Percentiles rank a stretch among this genome's conserved stretches.
Conservation (phyloP, 2,113 vertebrate genomes). For the Cairina moschata region DNA sequence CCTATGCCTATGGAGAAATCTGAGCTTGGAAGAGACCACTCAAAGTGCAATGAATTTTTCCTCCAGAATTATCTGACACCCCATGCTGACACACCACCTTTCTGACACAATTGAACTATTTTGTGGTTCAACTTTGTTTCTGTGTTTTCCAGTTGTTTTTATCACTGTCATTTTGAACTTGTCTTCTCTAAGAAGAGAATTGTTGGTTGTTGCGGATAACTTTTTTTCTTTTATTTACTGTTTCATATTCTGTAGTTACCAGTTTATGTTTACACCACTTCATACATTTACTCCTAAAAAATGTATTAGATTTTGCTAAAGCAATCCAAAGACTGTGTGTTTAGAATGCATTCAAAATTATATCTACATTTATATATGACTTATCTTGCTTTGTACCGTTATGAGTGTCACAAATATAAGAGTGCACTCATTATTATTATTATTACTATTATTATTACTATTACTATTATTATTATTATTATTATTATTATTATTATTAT, state of each 20-base stretch:
- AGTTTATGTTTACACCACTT: not conserved
- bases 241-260: not conserved
- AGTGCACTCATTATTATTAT: not conserved
- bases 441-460: no score
- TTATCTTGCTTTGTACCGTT: not conserved
- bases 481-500: not conserved
- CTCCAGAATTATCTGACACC: not conserved
- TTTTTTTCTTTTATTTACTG: not conserved
- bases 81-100: not conserved
- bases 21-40: not conserved
- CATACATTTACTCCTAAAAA: not conserved
- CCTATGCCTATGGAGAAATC: not conserved
- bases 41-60: not conserved
- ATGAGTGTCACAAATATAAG: not conserved
- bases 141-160: not conserved
- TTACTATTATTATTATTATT: not conserved
- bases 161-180: not conserved
- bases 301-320: not conserved
- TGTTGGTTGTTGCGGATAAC: not conserved
- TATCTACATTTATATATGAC: not conserved
- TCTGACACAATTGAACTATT: not conserved
- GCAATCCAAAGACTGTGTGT: not conserved
- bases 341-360: not conserved
- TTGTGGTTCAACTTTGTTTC: not conserved
- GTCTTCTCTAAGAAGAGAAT: not conserved